A percentile compares a stretch with the other conserved stretches of the same genome.
phyloP scores from a whole-genome alignment of 2,797 vertebrate species.

The Enteromius mattozi region DNA sequence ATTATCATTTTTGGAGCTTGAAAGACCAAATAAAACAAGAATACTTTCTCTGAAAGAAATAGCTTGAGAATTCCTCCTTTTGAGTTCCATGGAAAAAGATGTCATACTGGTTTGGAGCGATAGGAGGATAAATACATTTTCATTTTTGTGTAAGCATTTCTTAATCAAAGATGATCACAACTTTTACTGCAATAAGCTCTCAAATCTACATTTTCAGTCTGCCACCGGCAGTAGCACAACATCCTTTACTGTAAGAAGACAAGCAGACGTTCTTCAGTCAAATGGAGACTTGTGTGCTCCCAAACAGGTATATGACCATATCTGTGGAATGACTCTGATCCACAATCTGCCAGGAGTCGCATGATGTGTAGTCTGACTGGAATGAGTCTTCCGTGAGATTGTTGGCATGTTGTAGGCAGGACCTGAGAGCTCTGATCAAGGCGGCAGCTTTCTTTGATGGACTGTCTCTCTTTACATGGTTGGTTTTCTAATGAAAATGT shows the following conservation, averaged over 20 bases:
- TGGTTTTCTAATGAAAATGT: conserved; percentile 51
- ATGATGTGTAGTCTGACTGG: conserved; percentile 41
- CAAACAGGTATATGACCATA: conserved; percentile 47
- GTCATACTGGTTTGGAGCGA: neutral
- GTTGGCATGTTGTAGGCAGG: conserved; percentile 58
- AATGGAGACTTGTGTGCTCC: conserved; percentile 10
- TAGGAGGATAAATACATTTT: neutral
- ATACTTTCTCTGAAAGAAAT: neutral
- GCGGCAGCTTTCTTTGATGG: conserved; percentile 65
- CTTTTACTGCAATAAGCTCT: neutral
- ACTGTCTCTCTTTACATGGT: conserved; percentile 52
- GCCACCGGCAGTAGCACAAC: conserved; percentile 17
- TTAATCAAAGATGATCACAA: conserved; percentile 3
- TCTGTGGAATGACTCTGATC: conserved; percentile 38
- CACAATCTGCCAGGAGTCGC: conserved; percentile 25
- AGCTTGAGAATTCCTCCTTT: neutral
- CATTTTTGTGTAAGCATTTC: neutral
- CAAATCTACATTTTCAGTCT: conserved; percentile 44
- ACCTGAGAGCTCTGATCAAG: conserved; percentile 64
- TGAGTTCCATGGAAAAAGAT: neutral
- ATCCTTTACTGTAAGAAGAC: conserved; percentile 38
- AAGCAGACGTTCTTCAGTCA: conserved; percentile 24
- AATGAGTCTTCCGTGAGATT: conserved; percentile 61
- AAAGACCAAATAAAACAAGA: neutral
- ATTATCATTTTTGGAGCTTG: no score